Evolutionary conservation across 2,113 vertebrate species (phyloP).

Genomic region (Atrichornis clamosus): DNA sequence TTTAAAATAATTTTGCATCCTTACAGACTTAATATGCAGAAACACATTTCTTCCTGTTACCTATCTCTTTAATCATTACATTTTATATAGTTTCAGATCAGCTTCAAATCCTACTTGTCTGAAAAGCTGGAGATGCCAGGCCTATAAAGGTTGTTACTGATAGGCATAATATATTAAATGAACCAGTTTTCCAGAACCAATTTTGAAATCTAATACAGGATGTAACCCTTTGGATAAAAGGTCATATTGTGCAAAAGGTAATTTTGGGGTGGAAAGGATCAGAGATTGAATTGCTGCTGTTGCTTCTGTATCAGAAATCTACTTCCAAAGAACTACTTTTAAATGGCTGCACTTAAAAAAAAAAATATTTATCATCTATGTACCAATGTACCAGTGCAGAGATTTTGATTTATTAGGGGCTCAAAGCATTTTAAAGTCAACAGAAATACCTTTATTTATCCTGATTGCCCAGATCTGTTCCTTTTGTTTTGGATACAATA

Average conservation of each 20-base stretch:
- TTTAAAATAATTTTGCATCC: background rate
- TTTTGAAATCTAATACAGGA: background rate
- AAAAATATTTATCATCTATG: background rate
- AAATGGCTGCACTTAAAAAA: background rate
- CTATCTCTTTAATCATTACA: background rate
- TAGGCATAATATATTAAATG: background rate
- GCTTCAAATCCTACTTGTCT: background rate
- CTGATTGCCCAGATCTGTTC: accelerated
- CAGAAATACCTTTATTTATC: background rate
- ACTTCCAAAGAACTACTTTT: background rate
- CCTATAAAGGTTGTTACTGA: background rate
- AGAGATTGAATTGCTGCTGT: background rate
- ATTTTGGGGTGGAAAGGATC: background rate
- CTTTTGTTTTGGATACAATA: background rate
- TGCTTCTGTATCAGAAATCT: background rate
- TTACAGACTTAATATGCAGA: background rate
- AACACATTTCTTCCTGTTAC: background rate
- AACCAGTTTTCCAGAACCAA: background rate
- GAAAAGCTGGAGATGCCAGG: background rate
- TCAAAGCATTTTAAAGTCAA: background rate
- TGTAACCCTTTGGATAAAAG: background rate
- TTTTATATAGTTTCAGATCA: background rate
- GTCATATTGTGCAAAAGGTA: background rate
- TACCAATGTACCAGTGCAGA: background rate
- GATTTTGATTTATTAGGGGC: background rate